phyloP scores from a whole-genome alignment of 2,797 vertebrate species.

The Fundulus diaphanus region DNA sequence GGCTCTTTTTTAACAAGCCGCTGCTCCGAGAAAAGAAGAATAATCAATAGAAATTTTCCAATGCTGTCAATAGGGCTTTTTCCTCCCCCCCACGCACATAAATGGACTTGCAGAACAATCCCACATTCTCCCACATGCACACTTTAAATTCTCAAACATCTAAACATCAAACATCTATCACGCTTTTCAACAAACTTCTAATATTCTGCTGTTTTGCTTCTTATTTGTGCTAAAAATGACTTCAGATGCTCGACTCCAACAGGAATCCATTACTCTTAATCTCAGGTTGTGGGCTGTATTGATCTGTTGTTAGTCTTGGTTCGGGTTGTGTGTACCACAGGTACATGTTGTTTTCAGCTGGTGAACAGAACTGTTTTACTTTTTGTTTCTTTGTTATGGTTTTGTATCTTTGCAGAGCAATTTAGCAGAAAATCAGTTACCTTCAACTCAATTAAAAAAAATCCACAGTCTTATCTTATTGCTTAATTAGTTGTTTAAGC shows the following conservation, averaged over 20 bases:
- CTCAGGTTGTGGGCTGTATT: constrained; percentile 69
- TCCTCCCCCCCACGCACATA: constrained; percentile 49
- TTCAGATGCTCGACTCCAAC: constrained; percentile 54
- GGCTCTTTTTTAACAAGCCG: constrained; percentile 80
- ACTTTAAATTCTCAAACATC: background rate
- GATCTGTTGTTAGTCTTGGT: constrained; percentile 70
- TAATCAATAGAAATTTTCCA: constrained; percentile 83
- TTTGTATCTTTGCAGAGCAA: constrained; percentile 33
- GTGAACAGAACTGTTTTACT: constrained; percentile 11
- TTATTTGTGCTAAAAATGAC: constrained; percentile 41
- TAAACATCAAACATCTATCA: background rate
- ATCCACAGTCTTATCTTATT: constrained; percentile 11
- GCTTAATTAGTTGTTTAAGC: constrained; percentile 20
- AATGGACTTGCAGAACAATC: constrained; percentile 42
- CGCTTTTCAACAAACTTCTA: background rate
- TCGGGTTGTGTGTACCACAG: constrained; percentile 62
- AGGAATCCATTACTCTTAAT: constrained; percentile 78
- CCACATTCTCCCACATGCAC: background rate
- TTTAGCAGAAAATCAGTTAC: constrained; percentile 30
- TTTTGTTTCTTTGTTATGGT: background rate
- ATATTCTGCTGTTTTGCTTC: constrained; percentile 21
- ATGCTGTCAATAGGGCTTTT: constrained; percentile 73
- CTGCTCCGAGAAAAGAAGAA: constrained; percentile 75
- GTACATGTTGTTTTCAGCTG: constrained; percentile 58
- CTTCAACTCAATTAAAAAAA: constrained; percentile 40